Percentiles rank a stretch among this genome's conserved stretches.
phyloP scores from a whole-genome alignment of 1,140 invertebrate species.

The Drosophila tani region DNA sequence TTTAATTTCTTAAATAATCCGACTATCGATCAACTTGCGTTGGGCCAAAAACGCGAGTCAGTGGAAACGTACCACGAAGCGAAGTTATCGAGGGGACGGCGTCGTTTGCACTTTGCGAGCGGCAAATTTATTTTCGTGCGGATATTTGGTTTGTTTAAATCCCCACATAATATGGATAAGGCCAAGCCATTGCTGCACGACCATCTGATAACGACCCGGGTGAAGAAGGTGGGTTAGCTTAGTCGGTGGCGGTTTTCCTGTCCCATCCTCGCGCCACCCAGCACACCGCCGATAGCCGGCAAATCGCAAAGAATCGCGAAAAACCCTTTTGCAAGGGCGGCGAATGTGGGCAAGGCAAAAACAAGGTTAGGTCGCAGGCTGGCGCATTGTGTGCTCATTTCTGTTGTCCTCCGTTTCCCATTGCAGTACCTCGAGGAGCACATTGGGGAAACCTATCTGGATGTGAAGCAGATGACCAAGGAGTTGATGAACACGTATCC shows the following conservation, averaged over 20 bases:
- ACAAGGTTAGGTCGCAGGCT: conserved; percentile 68
- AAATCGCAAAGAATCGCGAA: conserved; percentile 12
- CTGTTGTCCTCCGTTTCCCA: not conserved
- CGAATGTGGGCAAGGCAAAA: conserved; percentile 33
- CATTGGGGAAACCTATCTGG: conserved; percentile 89
- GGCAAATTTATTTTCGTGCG: conserved; percentile 42
- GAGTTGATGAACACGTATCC: conserved; percentile 89
- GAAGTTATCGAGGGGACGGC: conserved; percentile 45
- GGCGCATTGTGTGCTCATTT: conserved; percentile 27
- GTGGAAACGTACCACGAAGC: conserved; percentile 9
- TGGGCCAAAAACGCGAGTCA: not conserved
- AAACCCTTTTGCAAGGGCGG: conserved; percentile 25
- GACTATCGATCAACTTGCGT: conserved; percentile 2
- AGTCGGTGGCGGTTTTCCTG: too few relatives aligned
- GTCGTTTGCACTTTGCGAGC: conserved; percentile 52
- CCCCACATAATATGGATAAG: conserved; percentile 76
- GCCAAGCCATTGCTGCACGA: conserved; percentile 74
- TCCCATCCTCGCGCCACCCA: not conserved
- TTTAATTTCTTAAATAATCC: too few relatives aligned
- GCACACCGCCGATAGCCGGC: conserved; percentile 12
- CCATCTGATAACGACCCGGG: conserved; percentile 76
- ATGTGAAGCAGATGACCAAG: conserved; percentile 91
- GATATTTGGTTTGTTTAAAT: conserved; percentile 29
- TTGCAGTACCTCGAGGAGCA: conserved; percentile 89
- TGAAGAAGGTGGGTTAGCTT: conserved; percentile 71